Evolutionary conservation across 2,113 vertebrate genomes (phyloP), one percentile per base, ranked within the genome.

Genomic region (Phyllostomus hastatus): DNA sequence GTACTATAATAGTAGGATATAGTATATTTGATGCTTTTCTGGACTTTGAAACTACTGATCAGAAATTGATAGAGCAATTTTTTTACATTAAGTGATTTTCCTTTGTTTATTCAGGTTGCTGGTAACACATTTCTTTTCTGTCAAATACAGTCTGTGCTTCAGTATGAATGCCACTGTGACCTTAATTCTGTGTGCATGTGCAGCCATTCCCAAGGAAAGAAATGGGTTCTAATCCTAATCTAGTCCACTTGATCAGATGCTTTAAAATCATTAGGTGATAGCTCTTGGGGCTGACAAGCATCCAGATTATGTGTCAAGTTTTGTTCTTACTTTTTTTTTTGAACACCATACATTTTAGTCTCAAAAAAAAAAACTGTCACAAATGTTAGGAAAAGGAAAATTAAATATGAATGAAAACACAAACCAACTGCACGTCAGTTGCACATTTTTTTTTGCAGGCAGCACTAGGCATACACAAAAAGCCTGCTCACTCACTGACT

Each of bases 21-120:
- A 78, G 76, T 88, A 54, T 28, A 38, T 15, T 20, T 82, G 19
- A 31, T 67, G 54, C 16, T 61, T 70, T 75, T 87, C 78, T 50
- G 33, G 31, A 87, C 69, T 90, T 90, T 70, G 78, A 90, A 95
- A 52, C 61, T 81, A 16, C 83, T 35, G 22, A 89, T 69, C 67
- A 88, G 85, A 69, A 81, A 89, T 54, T 69, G 52, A 81, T 82
- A 81, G 73, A 85, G 67, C 26, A 9, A 12, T 46, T 61, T 88
- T 50, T 78, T 82, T 66, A 20, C 28, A 41, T 22, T 20, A 66
- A 76, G 31, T 41, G 28, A 81, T 72, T 93, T 90, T 72, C 20
- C 73, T 95, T 97, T 76, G 87, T 96, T 95, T 91, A 75, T 76
- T 64, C 43, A 14, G 85, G 54, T 69, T 11, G 22, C 72, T 78